Base-by-base conservation (phyloP, 2,797 vertebrate species). In the Acanthurus leucopareius region DNA sequence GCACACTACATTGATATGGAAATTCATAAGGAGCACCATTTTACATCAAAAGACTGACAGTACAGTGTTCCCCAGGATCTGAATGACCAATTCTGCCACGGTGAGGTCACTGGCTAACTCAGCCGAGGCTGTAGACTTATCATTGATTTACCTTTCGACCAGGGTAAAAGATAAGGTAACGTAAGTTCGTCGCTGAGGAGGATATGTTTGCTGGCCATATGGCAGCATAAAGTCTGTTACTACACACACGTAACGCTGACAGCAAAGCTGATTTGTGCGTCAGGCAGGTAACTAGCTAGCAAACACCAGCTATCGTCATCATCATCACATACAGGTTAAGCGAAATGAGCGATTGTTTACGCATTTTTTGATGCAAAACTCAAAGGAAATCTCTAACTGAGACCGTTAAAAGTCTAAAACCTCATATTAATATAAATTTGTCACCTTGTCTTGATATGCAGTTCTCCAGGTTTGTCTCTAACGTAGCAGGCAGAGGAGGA, bases 261-360 rank as follows among this genome's bases (percentile, higher is more conserved):
- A 60, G 67, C 2, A 86, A 91, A 91, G 91, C 89, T 80, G 91
- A 84, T 87, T 82, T 88, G 87, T 75, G 42, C 45, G 75, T 17
- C 44, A 67, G 81, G 91, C 85, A 84, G 83, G 85, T 87, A 81
- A 87, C 82, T 60, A 79, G 84, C 86, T 89, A 88, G 78, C 87
- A 69, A 60, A 75, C 58, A 80, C 52, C 59, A 77, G 80, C 85
- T 57, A 49, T 35, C 20, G 25, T 71, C 48, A 56, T 49, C 69
- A 58, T n/a, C 47, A 28, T 32, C 25, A 52, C 22, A 28, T 14
- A 62, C 44, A 72, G 49, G n/a, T 56, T 38, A 15, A 75, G 15
- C 22, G 58, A 19, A n/a, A 79, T 38, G 1, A 35, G 38, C 38
- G 2, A 8, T 25, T 16, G 47, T 40, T 62, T 19, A 38, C 8